Percentiles rank a stretch among this genome's conserved stretches.
These are phyloP conservation scores for Odocoileus virginianus DNA, from an alignment of 2,113 vertebrate genomes.

Conservation along the genomic window DNA sequence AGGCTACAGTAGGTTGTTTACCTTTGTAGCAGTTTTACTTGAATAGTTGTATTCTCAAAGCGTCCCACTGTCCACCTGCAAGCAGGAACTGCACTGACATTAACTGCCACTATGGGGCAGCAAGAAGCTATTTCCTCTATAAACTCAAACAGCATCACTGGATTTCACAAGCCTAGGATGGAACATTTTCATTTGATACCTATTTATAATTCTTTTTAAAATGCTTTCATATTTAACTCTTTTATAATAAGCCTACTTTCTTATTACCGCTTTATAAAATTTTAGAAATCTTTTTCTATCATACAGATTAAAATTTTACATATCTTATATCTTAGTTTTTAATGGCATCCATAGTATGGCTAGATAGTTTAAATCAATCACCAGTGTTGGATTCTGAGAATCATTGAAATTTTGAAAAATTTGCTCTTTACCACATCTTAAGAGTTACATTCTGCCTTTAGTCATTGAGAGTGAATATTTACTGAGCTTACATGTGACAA, in stretches of 20 bases:
- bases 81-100: background rate
- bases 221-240: background rate
- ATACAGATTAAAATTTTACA: background rate
- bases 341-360: background rate
- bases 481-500: background rate
- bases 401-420: background rate
- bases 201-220: background rate
- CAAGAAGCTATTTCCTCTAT: background rate
- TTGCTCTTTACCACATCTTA: background rate
- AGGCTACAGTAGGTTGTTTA: background rate
- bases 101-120: constrained; percentile 43
- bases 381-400: background rate
- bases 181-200: background rate
- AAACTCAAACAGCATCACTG: background rate
- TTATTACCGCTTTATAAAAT: background rate
- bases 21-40: background rate
- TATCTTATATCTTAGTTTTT: background rate
- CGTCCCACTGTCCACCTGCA: background rate
- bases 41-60: background rate
- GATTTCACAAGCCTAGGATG: background rate
- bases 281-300: background rate
- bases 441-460: background rate
- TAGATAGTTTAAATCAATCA: background rate
- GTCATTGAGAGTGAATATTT: constrained; percentile 25
- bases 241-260: background rate